Percentiles rank a stretch among this genome's conserved stretches.
Conservation (phyloP, 2,113 vertebrate genomes). For the Pelecanus crispus region DNA sequence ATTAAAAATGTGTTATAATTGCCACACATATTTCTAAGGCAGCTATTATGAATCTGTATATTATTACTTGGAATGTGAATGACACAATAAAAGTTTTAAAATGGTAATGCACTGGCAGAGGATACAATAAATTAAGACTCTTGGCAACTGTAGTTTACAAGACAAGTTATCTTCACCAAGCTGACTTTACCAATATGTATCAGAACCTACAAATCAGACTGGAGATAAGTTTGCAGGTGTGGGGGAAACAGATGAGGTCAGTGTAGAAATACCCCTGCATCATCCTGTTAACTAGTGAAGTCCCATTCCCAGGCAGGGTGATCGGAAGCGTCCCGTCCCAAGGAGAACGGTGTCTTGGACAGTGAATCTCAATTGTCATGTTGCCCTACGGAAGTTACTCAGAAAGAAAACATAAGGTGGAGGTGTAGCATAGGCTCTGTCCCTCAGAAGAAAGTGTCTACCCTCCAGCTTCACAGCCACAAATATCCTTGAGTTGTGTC, state of each 20-base stretch:
- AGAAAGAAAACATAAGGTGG: neutral
- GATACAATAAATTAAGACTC: neutral
- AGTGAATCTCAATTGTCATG: neutral
- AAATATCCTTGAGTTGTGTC: neutral
- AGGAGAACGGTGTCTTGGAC: neutral
- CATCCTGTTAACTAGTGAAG: neutral
- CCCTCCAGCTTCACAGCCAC: neutral
- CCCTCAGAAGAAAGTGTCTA: neutral
- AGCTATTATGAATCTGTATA: neutral
- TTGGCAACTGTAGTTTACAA: neutral
- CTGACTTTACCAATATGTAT: neutral
- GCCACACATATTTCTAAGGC: neutral
- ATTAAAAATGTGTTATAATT: neutral
- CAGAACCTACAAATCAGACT: neutral
- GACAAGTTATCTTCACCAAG: neutral
- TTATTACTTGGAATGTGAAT: neutral
- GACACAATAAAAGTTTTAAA: neutral
- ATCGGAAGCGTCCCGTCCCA: rapidly evolving
- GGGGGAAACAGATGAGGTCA: neutral
- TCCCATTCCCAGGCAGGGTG: neutral
- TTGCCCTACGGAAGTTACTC: neutral
- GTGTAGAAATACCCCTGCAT: neutral
- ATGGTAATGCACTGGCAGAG: neutral
- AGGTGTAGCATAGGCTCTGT: neutral
- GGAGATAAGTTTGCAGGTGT: neutral